Evolutionary conservation across 2,797 vertebrate species (phyloP), one percentile per base, ranked within the genome.

Genomic region (Allobates femoralis): DNA sequence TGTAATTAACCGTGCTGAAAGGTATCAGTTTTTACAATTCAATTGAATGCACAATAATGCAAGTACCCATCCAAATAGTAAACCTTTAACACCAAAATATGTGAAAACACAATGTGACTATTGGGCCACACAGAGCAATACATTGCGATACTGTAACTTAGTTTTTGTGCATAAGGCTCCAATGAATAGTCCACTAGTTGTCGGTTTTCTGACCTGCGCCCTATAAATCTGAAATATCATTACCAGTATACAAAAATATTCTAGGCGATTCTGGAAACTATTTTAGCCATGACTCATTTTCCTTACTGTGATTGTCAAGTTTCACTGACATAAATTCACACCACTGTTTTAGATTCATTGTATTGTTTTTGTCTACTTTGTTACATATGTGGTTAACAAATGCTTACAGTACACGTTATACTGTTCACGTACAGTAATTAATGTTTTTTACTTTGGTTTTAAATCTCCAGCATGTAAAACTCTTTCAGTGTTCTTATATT

Each of bases 301-400:
- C 28, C 60, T 41, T 62, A 62, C 77, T 79, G 77, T 79, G 56
- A 79, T 62, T 26, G 58, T 30, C 34, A 79, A 4, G 32, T 62
- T 62, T 64, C 28, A 55, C 66, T 73, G 32, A 58, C 37, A 41
- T 23, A 58, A 34, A 73, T 83, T 32, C 50, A 71, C n/a, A 37
- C 30, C 67, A 73, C 21, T 73, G 23, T 28, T 71, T 71, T 69
- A 1, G 15, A 5, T 82, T 23, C 58, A 0, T 83, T 53, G 15
- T 82, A 10, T 32, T 4, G 10, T 28, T 2, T 46, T 23, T 16
- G 2, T 55, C 34, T 71, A 28, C 15, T 58, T 78, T 76, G 23
- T 75, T 50, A 76, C 46, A n/a, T 12, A 23, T 55, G 28, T 11
- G 15, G 46, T 34, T 69, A 23, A 60, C 23, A 11, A 50, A 37